Evolutionary conservation across 2,113 vertebrate genomes (phyloP).

Genomic region (Tinamus guttatus): DNA sequence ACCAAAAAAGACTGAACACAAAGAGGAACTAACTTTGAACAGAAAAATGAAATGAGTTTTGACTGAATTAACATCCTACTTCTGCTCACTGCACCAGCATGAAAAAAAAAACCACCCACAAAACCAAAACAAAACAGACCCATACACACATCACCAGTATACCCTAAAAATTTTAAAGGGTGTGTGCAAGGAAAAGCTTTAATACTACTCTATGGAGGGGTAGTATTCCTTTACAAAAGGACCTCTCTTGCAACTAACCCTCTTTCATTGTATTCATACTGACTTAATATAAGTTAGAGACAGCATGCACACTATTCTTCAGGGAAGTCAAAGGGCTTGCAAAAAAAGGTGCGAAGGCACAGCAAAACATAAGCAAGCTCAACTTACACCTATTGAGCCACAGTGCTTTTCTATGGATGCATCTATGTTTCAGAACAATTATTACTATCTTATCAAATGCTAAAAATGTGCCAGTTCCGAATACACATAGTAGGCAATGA

Average conservation of each 20-base stretch:
- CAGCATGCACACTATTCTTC: not conserved
- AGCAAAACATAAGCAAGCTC: not conserved
- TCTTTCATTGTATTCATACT: not conserved
- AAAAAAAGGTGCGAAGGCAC: not conserved
- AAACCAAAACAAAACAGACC: too few relatives aligned
- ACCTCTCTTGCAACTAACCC: not conserved
- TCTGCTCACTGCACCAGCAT: not conserved
- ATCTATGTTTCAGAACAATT: not conserved
- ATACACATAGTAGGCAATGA: not conserved
- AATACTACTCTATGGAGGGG: not conserved
- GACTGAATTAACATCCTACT: not conserved
- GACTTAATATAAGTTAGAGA: not conserved
- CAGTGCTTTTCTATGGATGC: not conserved
- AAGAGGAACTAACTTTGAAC: not conserved
- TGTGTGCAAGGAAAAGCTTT: not conserved
- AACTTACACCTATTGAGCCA: not conserved
- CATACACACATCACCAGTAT: not conserved
- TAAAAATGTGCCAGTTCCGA: not conserved
- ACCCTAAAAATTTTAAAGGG: not conserved
- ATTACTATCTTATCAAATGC: not conserved
- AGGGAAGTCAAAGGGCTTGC: not conserved
- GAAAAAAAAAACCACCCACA: not conserved
- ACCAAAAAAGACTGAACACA: not conserved
- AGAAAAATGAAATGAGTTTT: not conserved
- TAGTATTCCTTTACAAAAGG: not conserved